Base-by-base conservation (phyloP, 2,113 vertebrate genomes). In the Datnioides undecimradiatus region DNA sequence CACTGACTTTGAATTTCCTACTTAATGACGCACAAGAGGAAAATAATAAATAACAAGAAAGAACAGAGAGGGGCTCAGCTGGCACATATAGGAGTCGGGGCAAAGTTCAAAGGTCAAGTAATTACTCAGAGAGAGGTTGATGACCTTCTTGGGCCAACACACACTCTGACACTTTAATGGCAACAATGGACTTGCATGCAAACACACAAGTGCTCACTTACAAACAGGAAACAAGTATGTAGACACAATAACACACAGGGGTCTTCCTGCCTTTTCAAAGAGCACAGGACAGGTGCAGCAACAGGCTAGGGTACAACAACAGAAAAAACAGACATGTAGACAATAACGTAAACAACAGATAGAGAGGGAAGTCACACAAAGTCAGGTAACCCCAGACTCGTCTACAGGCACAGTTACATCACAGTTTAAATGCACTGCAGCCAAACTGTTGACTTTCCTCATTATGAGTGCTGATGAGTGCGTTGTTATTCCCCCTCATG, bases 21-120 rank as follows among this genome's bases (percentile, higher is more conserved):
- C 36, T 5, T 16, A 31, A 21, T 31, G 12, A 63, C 3, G 4
- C 52, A n/a, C n/a, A n/a, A n/a, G n/a, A n/a, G n/a, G n/a, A n/a
- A n/a, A n/a, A n/a, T n/a, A n/a, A n/a, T n/a, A 40, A 21, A 51
- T 17, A 60, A 29, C 12, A 34, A 67, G n/a, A 29, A 36, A 8
- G 13, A 12, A n/a, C 19, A 68, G 19, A 54, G 23, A 46, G 65
- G 57, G 80, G 27, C 81, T 90, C 90, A 93, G 88, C 86, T 91
- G 87, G 83, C 70, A 67, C 72, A 73, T 45, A 13, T n/a, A 65
- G 21, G 45, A 66, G 68, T 84, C 66, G 46, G 46, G n/a, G 16
- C 62, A 77, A 25, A 86, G 87, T 29, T 91, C 85, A 91, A 45
- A 86, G 84, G 76, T 86, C 80, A 79, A 79, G 75, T 75, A 80